Evolutionary conservation across 2,888 invertebrate genomes (phyloP), one percentile per base, ranked within the genome.

Genomic region (Azorinus chamasolen): DNA sequence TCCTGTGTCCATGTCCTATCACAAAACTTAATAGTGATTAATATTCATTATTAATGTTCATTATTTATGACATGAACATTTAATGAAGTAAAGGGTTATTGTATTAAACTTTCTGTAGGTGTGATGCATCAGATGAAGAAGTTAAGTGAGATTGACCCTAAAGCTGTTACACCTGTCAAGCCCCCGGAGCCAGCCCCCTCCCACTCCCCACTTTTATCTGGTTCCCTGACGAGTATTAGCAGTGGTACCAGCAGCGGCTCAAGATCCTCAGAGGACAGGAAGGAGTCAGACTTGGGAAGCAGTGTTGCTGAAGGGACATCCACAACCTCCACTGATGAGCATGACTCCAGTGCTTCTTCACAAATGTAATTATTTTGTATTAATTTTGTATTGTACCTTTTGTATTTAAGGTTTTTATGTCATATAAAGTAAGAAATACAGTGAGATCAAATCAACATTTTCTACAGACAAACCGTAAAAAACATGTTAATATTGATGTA

Each of bases 101-200:
- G n/a, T n/a, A n/a, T n/a, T n/a, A n/a, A n/a, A 6, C 32, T 32
- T 4, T 32, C 10, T 79, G 8, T 74, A 91, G 94, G 95, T 57
- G 98, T 98, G n/a, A 95, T 98, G 94, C 97, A 98, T 94, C 98
- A 98, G 94, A 95, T 96, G 68, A 94, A 95, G 90, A 95, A 95
- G 87, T 93, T 97, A 78, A 92, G 92, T 48, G 96, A 96, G 93
- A 95, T 96, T 12, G 95, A 95, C 87, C 94, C 95, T 75, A 94
- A 79, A 50, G 78, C 78, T 43, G 70, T 78, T 50, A 79, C 85
- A 32, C 82, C 85, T 20, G 80, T 79, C 8, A 83, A 87, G 68
- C 83, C 83, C 37, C 77, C 65, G 16, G 73, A 70, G 59, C 79
- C 79, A 65, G 71, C 75, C 14, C 78, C 71, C 62, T 32, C 32